Conservation (phyloP, 1,140 invertebrate genomes). For the Lepidostoma basale region DNA sequence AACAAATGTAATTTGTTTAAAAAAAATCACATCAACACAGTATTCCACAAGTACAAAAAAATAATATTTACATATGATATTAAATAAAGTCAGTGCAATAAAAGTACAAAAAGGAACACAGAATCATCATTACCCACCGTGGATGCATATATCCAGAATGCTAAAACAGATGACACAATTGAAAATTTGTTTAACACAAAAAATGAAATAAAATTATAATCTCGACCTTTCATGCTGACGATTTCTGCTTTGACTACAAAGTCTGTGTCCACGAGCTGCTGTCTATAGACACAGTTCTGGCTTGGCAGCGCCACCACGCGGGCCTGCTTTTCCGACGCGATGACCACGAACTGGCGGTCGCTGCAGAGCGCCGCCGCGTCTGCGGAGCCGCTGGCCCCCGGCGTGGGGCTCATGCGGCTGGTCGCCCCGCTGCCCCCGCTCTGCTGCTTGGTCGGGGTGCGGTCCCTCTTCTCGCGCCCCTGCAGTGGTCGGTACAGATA, state of each 20-base stretch:
- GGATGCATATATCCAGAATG: no score
- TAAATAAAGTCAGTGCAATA: no score
- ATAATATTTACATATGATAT: no score
- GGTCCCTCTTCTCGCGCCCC: slow-evolving; percentile 52
- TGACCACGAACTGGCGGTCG: slow-evolving; percentile 91
- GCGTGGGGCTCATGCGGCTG: slow-evolving; percentile 78
- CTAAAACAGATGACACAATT: no score
- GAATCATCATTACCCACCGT: no score
- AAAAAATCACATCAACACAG: no score
- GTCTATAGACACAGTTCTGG: slow-evolving; percentile 88
- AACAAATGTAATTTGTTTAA: no score
- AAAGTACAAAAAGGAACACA: no score
- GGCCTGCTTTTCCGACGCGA: slow-evolving; percentile 94
- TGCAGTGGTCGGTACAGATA: no score
- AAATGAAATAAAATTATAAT: no score
- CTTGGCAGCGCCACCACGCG: slow-evolving; percentile 92
- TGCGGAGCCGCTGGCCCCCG: slow-evolving; percentile 58
- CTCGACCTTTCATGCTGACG: slow-evolving; percentile 92
- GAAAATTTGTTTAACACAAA: no score
- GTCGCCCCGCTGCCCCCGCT: slow-evolving; percentile 56
- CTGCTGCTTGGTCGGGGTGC: slow-evolving; percentile 67
- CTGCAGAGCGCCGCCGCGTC: slow-evolving; percentile 63
- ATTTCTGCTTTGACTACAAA: slow-evolving; percentile 95
- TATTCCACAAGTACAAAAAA: no score
- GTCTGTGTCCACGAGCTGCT: slow-evolving; percentile 84